Percentiles rank a stretch among this genome's conserved stretches.
These are phyloP conservation scores for Stigmatopora argus DNA, from an alignment of 2,113 vertebrate species.

Conservation along the genomic window DNA sequence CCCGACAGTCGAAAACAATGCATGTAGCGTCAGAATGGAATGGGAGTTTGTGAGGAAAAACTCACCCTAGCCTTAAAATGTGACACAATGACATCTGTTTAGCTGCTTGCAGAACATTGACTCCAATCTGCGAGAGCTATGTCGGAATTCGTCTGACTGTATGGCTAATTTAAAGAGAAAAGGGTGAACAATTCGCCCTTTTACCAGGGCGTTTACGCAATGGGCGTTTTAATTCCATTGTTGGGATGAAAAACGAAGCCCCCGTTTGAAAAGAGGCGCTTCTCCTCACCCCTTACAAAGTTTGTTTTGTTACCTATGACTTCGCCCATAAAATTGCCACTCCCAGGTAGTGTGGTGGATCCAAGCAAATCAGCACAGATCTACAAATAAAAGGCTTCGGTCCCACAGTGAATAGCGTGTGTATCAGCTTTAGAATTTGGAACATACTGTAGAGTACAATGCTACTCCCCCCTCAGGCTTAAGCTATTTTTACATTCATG, in stretches of 20 bases:
- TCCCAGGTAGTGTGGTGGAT: constrained; percentile 27
- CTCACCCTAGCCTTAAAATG: constrained; percentile 35
- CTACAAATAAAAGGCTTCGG: constrained; percentile 37
- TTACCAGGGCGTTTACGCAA: constrained; percentile 28
- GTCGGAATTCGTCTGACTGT: constrained; percentile 48
- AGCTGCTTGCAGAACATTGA: constrained; percentile 28
- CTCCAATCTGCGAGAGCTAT: constrained; percentile 29
- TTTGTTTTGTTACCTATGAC: constrained; percentile 23
- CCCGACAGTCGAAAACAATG: constrained; percentile 60
- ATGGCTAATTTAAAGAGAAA: constrained; percentile 16
- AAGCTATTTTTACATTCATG: constrained; percentile 33
- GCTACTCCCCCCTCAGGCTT: constrained; percentile 22
- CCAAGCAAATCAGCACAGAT: constrained; percentile 33
- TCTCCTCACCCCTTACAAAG: constrained; percentile 7
- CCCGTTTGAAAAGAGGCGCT: not conserved
- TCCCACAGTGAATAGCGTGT: constrained; percentile 29
- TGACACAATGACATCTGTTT: constrained; percentile 52
- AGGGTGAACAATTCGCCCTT: constrained; percentile 15
- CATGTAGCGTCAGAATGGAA: constrained; percentile 54
- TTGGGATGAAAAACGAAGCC: constrained; percentile 40
- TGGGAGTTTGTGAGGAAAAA: constrained; percentile 45
- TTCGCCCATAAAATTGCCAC: constrained; percentile 23
- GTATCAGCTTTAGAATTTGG: constrained; percentile 53
- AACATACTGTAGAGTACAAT: constrained; percentile 15
- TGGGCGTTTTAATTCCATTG: constrained; percentile 19